A percentile compares a stretch with the other conserved stretches of the same genome.
Conservation (phyloP, 2,888 invertebrate genomes). For the Drosophila atripex region DNA sequence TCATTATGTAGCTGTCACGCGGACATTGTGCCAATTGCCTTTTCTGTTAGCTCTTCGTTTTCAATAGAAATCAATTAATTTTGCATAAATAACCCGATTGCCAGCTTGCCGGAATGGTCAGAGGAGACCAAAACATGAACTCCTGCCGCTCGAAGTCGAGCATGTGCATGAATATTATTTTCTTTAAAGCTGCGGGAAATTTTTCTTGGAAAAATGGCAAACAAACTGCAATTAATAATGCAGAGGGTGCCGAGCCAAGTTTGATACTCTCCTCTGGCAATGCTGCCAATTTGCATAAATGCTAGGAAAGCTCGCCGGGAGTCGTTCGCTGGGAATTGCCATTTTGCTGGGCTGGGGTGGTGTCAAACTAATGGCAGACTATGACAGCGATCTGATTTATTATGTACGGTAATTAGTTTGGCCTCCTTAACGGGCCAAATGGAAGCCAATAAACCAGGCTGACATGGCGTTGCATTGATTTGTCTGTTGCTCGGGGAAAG, state of each 20-base stretch:
- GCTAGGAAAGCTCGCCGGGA: constrained; percentile 37
- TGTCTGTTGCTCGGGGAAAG: constrained; percentile 26
- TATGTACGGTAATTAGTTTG: constrained; percentile 76
- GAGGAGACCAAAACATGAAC: constrained; percentile 2
- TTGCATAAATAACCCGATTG: constrained; percentile 61
- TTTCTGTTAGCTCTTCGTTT: constrained; percentile 43
- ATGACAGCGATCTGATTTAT: constrained; percentile 75
- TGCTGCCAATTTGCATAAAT: constrained; percentile 74
- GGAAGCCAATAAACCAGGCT: constrained; percentile 54
- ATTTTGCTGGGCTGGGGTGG: constrained; percentile 27
- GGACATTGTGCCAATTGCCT: constrained; percentile 58
- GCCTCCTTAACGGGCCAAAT: constrained; percentile 63
- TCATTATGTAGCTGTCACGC: constrained; percentile 21
- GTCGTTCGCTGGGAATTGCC: background rate
- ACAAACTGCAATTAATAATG: constrained; percentile 74
- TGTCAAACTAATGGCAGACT: constrained; percentile 70
- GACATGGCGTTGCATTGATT: constrained; percentile 60
- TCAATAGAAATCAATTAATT: constrained; percentile 73
- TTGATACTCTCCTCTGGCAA: constrained; percentile 25
- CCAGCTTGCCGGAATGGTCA: constrained; percentile 34
- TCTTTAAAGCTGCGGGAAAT: constrained; percentile 44
- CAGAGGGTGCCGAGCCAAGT: constrained; percentile 37
- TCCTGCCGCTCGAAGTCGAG: constrained; percentile 9
- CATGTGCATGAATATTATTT: constrained; percentile 46
- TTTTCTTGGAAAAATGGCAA: constrained; percentile 58